phyloP scores from a whole-genome alignment of 2,888 invertebrate genomes.

The Spatulosminthurus flaviceps region DNA sequence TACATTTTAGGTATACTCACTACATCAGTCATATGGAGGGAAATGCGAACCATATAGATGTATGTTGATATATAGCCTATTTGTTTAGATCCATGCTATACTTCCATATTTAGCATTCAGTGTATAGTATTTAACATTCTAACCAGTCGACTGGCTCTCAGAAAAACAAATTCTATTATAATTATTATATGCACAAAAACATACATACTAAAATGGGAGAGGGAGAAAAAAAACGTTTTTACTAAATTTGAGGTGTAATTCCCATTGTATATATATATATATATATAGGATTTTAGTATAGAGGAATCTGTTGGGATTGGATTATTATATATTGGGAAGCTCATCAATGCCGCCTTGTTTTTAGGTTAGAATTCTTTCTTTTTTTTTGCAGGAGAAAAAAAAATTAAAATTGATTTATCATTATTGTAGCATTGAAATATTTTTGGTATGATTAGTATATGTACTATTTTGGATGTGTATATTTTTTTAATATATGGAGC shows the following conservation, averaged over 20 bases:
- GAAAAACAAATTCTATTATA: too few species aligned
- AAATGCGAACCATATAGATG: background rate
- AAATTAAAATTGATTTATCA: too few species aligned
- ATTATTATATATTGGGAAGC: conserved; percentile 39
- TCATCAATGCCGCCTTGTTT: conserved; percentile 43
- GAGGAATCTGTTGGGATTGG: conserved; percentile 30
- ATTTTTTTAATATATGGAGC: conserved; percentile 4
- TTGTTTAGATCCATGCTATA: background rate
- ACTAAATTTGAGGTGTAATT: conserved; percentile 15
- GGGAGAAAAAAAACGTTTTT: conserved; percentile 13
- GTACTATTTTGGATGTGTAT: background rate
- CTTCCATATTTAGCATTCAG: background rate
- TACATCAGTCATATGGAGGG: background rate
- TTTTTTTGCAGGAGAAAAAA: too few species aligned
- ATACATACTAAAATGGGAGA: background rate
- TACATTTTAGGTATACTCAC: background rate
- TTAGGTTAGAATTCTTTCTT: background rate
- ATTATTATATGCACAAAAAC: conserved; percentile 14
- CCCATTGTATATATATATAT: conserved; percentile 25
- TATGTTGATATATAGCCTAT: background rate
- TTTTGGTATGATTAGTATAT: background rate
- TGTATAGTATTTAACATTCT: background rate
- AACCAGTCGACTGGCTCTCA: conserved; percentile 41
- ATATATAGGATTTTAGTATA: too few species aligned
- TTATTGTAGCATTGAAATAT: too few species aligned